A percentile compares a stretch with the other conserved stretches of the same genome.
phyloP scores from a whole-genome alignment of 2,113 vertebrate genomes.

The Patagioenas fasciata region DNA sequence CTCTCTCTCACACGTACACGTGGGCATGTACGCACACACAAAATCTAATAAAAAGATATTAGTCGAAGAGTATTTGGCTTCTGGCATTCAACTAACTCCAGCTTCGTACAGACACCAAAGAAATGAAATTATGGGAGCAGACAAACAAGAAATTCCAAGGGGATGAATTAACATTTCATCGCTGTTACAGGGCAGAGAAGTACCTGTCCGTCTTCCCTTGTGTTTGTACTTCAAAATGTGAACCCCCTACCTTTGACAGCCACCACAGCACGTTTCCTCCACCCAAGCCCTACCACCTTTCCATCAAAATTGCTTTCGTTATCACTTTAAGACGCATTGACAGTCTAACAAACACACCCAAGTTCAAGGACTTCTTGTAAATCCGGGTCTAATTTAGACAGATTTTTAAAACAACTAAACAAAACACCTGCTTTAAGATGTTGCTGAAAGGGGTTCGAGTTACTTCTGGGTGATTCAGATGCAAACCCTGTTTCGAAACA shows the following conservation, averaged over 20 bases:
- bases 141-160: conserved; percentile 63
- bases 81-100: conserved; percentile 33
- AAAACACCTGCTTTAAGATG: not conserved
- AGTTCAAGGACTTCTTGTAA: conserved; percentile 15
- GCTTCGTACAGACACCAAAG: conserved; percentile 59
- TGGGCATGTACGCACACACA: not conserved
- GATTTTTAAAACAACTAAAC: not conserved
- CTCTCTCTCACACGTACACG: not conserved
- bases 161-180: conserved; percentile 45
- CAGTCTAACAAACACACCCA: not conserved
- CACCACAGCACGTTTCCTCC: not conserved
- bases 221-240: not conserved
- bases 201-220: not conserved
- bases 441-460: not conserved
- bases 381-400: not conserved
- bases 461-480: conserved; percentile 35
- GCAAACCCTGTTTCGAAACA: not conserved
- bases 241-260: not conserved
- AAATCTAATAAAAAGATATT: conserved; percentile 64
- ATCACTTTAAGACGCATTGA: not conserved
- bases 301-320: not conserved
- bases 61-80: conserved; percentile 45
- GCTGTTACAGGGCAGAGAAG: not conserved
- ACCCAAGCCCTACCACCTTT: not conserved
- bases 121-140: conserved; percentile 53